Base-by-base conservation (phyloP, 1,140 invertebrate species). In the Propsilocerus akamusi region DNA sequence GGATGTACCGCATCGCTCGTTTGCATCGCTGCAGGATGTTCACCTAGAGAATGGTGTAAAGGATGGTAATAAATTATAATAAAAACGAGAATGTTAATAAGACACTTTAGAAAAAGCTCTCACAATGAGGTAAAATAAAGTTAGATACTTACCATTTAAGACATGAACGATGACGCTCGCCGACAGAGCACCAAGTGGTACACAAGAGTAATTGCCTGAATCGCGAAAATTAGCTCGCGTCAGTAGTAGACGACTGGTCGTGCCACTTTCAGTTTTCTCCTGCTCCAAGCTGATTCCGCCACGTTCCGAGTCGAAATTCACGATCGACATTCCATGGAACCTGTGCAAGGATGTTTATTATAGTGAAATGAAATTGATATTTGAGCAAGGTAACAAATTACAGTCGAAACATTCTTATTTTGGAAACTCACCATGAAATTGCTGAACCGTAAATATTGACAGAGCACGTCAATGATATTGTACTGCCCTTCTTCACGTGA, bases 221-320 rank as follows among this genome's bases (percentile, higher is more conserved):
- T 94, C 89, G 25, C 75, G 74, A 41, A 86, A 73, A 22, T 80
- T 75, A 11, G 88, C 88, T 61, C 89, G 83, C 11, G 86, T 90
- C 53, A 94, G 78, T 60, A 90, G 75, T 53, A 94, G 73, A 61
- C 86, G 87, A 66, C 86, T 90, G 41, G 86, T 89, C 26, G 87
- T 91, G 11, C 85, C 85, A 6, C 77, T 74, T 57, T 87, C 85
- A 3, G 86, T 88, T 69, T 90, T 90, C 68, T 92, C 88, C 2
- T 88, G 92, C 67, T 92, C 86, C 56, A 94, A 71, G 59, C 83
- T 86, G 60, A 94, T 87, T 10, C 87, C 87, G 47, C 81, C 81
- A 55, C 86, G 74, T n/a, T 85, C 78, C 25, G 85, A 88, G 66
- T 89, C 85, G 61, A 89, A 89, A 67, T 89, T 85, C 7, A 90